A percentile compares a stretch with the other conserved stretches of the same genome.
Conservation (phyloP, 35 echinoderm and acorn worm genomes). For the Chiridota heheva region DNA sequence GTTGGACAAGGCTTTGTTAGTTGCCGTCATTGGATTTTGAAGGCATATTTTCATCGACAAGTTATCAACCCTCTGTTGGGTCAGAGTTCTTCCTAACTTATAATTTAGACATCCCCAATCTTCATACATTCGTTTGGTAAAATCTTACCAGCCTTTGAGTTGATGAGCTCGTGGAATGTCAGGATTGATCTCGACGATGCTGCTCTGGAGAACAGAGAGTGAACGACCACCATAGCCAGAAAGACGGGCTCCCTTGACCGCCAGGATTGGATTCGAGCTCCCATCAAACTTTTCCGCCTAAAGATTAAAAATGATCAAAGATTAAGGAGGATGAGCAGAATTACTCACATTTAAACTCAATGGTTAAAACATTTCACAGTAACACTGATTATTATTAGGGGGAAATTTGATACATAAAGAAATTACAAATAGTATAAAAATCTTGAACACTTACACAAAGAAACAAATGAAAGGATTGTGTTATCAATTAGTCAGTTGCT, state of each 20-base stretch:
- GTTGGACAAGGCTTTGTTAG: too few relatives aligned
- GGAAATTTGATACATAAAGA: too few relatives aligned
- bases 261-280: constrained; percentile 67
- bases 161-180: constrained; percentile 95
- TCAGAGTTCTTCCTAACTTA: background rate
- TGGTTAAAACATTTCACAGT: too few relatives aligned
- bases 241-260: constrained; percentile 85
- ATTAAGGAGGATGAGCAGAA: too few relatives aligned
- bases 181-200: constrained; percentile 84
- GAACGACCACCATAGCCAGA: constrained; percentile 92
- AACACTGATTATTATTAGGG: too few relatives aligned
- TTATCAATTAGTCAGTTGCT: too few relatives aligned
- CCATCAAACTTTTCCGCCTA: constrained; percentile 95
- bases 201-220: constrained; percentile 61
- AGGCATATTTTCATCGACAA: too few relatives aligned
- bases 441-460: too few relatives aligned
- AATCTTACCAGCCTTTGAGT: constrained; percentile 84
- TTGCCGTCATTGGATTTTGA: too few relatives aligned
- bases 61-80: background rate
- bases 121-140: background rate
- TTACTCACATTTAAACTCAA: too few relatives aligned
- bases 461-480: too few relatives aligned
- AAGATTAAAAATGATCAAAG: constrained; percentile 2
- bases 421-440: too few relatives aligned
- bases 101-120: background rate